These are phyloP conservation scores for Resseliella maxima DNA, from an alignment of 2,888 invertebrate genomes.

Conservation along the genomic window DNA sequence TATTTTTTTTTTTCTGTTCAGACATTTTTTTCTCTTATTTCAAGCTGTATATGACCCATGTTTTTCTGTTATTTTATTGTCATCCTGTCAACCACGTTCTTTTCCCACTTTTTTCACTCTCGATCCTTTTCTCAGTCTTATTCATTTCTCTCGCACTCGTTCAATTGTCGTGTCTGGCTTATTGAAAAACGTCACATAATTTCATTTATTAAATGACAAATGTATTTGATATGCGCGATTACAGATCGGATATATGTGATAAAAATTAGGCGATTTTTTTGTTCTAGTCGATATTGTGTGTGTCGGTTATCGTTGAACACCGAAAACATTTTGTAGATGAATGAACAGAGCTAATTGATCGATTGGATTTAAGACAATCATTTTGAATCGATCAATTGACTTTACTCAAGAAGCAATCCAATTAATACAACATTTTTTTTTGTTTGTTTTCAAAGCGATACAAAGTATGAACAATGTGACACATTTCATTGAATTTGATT, in stretches of 20 bases:
- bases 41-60: conserved; percentile 26
- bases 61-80: conserved; percentile 43
- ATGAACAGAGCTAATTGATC: conserved; percentile 28
- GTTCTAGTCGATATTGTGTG: not conserved
- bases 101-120: not conserved
- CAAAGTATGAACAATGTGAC: too few species aligned
- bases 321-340: conserved; percentile 11
- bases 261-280: not conserved
- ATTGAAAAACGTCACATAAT: conserved; percentile 27
- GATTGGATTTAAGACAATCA: not conserved
- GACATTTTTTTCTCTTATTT: not conserved
- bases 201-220: conserved; percentile 46
- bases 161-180: too few species aligned
- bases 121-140: not conserved
- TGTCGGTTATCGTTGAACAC: too few species aligned
- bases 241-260: not conserved
- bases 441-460: too few species aligned
- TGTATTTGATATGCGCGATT: conserved; percentile 43
- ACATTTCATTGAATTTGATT: too few species aligned
- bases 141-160: not conserved
- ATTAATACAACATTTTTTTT: too few species aligned
- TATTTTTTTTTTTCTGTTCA: not conserved
- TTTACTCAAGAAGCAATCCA: too few species aligned
- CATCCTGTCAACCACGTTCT: conserved; percentile 34
- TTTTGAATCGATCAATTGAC: not conserved